Evolutionary conservation across 2,888 invertebrate species (phyloP).

Genomic region (Lepetodrilus schrolli): DNA sequence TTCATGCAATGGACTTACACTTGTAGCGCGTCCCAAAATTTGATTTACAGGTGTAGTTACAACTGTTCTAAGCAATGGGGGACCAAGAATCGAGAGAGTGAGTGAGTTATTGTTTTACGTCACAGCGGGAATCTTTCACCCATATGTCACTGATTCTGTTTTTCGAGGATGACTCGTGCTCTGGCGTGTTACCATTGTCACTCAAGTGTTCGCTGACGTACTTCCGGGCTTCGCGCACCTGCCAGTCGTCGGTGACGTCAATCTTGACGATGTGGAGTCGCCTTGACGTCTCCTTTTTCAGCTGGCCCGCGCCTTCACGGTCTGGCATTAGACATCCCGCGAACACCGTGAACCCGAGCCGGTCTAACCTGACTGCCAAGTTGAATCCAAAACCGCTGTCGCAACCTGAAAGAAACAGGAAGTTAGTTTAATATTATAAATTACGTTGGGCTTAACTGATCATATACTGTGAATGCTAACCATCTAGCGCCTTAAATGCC

Average conservation of each 20-base stretch:
- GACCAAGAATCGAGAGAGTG: no score
- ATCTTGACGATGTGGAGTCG: conserved; percentile 57
- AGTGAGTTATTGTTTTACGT: no score
- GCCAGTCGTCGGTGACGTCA: conserved; percentile 70
- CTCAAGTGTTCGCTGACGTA: conserved; percentile 61
- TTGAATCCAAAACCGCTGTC: conserved; percentile 69
- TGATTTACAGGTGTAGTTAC: no score
- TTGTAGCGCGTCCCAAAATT: no score
- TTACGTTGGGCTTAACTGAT: no score
- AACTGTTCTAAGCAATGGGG: no score
- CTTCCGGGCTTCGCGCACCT: conserved; percentile 61
- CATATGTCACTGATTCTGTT: no score
- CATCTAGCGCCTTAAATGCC: no score
- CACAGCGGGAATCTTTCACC: no score
- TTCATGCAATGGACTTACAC: no score
- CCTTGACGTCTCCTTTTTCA: conserved; percentile 53
- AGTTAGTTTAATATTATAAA: neutral
- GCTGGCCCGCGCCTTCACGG: conserved; percentile 60
- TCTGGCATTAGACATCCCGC: conserved; percentile 68
- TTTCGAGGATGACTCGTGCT: no score
- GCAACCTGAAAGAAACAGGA: conserved; percentile 56
- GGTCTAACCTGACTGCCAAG: conserved; percentile 59
- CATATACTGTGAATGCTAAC: no score
- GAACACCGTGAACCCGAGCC: conserved; percentile 64
- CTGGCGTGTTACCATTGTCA: conserved; percentile 55